phyloP scores from a whole-genome alignment of 2,888 invertebrate species.

The Drosophila anceps region DNA sequence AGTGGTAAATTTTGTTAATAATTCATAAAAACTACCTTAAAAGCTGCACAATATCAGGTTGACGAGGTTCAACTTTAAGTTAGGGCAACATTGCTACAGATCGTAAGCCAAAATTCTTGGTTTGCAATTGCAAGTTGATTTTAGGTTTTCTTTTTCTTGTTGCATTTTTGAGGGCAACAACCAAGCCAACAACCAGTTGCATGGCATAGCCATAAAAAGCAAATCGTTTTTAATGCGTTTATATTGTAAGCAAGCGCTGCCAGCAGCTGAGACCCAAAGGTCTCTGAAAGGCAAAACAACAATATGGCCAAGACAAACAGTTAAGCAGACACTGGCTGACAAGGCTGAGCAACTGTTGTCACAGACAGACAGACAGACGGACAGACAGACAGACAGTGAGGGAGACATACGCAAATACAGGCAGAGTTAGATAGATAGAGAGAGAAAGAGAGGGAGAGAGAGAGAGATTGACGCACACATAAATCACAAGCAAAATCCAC shows the following conservation, averaged over 20 bases:
- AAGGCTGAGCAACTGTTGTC: slow-evolving; percentile 59
- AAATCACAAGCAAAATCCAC: slow-evolving; percentile 72
- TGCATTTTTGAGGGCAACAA: not conserved
- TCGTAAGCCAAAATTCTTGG: not conserved
- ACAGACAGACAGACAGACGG: slow-evolving; percentile 20
- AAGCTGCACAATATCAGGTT: too few relatives aligned
- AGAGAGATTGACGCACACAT: slow-evolving; percentile 24
- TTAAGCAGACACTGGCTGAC: slow-evolving; percentile 49
- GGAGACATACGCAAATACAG: not conserved
- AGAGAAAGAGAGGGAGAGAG: not conserved
- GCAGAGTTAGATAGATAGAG: not conserved
- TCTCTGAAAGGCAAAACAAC: slow-evolving; percentile 28
- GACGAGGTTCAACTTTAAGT: not conserved
- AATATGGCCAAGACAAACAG: slow-evolving; percentile 63
- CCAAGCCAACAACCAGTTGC: slow-evolving; percentile 55
- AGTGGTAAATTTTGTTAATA: too few relatives aligned
- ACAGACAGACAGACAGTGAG: slow-evolving; percentile 1
- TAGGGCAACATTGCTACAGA: not conserved
- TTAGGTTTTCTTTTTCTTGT: not conserved
- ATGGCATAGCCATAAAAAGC: slow-evolving; percentile 19
- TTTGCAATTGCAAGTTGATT: not conserved
- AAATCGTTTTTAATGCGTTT: slow-evolving; percentile 50
- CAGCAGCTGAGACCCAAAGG: slow-evolving; percentile 21
- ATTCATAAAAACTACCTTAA: not conserved
- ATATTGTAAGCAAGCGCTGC: slow-evolving; percentile 39